phyloP scores from a whole-genome alignment of 1,140 invertebrate species.

The Varroa destructor region DNA sequence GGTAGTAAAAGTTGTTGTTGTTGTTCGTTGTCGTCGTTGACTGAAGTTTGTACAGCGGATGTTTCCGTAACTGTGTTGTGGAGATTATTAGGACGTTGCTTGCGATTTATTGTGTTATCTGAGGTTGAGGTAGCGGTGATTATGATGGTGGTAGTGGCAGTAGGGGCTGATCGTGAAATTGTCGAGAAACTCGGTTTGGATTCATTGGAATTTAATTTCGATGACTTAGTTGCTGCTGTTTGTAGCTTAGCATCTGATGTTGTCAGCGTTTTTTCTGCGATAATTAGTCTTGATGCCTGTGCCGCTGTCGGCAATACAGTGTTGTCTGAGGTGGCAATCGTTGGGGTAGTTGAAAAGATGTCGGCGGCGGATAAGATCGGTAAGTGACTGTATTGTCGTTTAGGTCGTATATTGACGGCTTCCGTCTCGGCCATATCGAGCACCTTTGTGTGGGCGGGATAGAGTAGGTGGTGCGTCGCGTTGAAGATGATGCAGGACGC shows the following conservation, averaged over 20 bases:
- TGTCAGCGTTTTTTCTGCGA: neutral
- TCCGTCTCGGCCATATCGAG: slow-evolving; percentile 23
- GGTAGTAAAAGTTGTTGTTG: too few relatives aligned
- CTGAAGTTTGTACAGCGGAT: too few relatives aligned
- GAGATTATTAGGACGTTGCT: neutral
- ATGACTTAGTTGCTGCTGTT: neutral
- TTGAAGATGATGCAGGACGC: slow-evolving; percentile 68
- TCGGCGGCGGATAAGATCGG: neutral
- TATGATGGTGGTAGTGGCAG: slow-evolving; percentile 25
- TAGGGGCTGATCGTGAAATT: too few relatives aligned
- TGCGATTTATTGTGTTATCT: slow-evolving; percentile 24
- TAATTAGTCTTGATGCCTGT: neutral
- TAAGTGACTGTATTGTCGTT: neutral
- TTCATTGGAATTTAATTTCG: neutral
- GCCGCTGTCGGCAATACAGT: neutral
- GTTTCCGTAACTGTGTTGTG: too few relatives aligned
- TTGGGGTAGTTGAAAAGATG: neutral
- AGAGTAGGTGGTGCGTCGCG: slow-evolving; percentile 48
- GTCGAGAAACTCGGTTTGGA: too few relatives aligned
- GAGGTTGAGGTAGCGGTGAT: slow-evolving; percentile 29
- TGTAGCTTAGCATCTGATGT: neutral
- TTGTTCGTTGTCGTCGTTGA: too few relatives aligned
- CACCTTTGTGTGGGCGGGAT: slow-evolving; percentile 33
- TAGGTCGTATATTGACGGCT: slow-evolving; percentile 25
- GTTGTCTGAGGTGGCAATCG: neutral